Evolutionary conservation across 2,888 invertebrate species (phyloP), one percentile per base, ranked within the genome.

Genomic region (Polymixis flavicincta): DNA sequence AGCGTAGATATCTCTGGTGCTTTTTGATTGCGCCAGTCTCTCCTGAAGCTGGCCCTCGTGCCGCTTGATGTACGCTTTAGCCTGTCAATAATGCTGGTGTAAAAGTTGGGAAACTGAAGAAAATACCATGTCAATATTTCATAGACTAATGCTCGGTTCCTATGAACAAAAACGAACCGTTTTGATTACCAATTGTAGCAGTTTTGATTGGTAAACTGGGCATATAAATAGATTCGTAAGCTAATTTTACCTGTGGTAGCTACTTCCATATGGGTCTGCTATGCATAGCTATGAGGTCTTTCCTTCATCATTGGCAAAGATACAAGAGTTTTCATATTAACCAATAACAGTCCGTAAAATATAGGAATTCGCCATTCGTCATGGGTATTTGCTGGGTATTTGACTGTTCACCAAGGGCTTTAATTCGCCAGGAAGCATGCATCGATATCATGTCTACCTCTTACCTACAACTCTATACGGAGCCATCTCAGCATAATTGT

Each of bases 31-130:
- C n/a, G 99, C 99, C 80, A 99, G 97, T 80, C 99, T 95, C 91
- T 99, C 98, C 91, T 99, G 98, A 70, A 99, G 96, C 88, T 98
- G 98, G 0, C 99, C 99, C 93, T 99, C 99, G 92, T 99, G 99
- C 65, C 98, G 97, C 88, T 98, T 98, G 65, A 99, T 98, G 93
- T 99, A 99, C 37, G 97, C 97, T 93, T 99, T 99, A 0, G 99
- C 99, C 97, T 98, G 60, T 50, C n/a, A 96, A 92, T 97, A 96
- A 42, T 1, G 7, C 28, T 45, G 17, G 28, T 25, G 17, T 70
- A 17, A 52, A 76, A 57, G 6, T 48, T 74, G 14, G 17, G 14
- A 37, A n/a, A 14, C 5, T 42, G 6, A 54, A 73, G 28, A 42
- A 50, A 22, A 52, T 72, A 68, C 6, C 13, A 25, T 19, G 13